Conservation (phyloP, 2,888 invertebrate species). For the Liopterus haemorrhoidalis region DNA sequence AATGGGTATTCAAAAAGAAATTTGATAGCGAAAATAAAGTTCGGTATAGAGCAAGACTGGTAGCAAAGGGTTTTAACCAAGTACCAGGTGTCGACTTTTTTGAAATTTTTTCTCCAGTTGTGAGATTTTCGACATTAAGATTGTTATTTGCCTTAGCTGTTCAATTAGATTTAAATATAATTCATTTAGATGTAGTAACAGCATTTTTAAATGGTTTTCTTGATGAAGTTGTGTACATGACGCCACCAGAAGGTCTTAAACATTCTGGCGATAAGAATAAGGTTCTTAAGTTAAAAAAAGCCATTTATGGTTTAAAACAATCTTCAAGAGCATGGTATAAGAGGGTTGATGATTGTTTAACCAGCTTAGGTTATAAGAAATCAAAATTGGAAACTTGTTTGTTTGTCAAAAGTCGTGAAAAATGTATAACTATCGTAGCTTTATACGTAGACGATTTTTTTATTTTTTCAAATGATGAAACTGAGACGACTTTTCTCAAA, state of each 20-base stretch:
- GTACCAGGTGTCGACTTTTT: constrained; percentile 16
- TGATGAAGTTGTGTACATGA: constrained; percentile 7
- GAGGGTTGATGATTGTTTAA: constrained; percentile 20
- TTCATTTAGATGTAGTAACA: constrained; percentile 15
- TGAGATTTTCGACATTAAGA: constrained; percentile 18
- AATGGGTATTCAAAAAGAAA: constrained; percentile 37
- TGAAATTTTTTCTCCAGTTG: constrained; percentile 21
- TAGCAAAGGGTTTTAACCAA: constrained; percentile 21
- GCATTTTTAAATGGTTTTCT: constrained; percentile 15
- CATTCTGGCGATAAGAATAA: no score
- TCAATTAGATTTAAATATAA: constrained; percentile 11
- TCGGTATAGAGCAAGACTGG: constrained; percentile 24
- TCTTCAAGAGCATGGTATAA: constrained; percentile 23
- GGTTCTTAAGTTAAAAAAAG: constrained; percentile 6
- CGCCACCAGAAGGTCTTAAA: constrained; percentile 8
- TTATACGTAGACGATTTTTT: constrained; percentile 27
- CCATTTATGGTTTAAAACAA: constrained; percentile 24
- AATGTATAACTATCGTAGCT: constrained; percentile 16
- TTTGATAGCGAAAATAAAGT: constrained; percentile 28
- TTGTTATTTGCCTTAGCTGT: constrained; percentile 19
- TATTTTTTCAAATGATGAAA: constrained; percentile 16
- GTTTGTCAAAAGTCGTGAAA: constrained; percentile 16
- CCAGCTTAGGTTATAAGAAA: constrained; percentile 24
- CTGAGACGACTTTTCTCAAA: constrained; percentile 23
- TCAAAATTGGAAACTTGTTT: constrained; percentile 23